Evolutionary conservation across 2,888 invertebrate species (phyloP).

Genomic region (Orchesellides sinensis): DNA sequence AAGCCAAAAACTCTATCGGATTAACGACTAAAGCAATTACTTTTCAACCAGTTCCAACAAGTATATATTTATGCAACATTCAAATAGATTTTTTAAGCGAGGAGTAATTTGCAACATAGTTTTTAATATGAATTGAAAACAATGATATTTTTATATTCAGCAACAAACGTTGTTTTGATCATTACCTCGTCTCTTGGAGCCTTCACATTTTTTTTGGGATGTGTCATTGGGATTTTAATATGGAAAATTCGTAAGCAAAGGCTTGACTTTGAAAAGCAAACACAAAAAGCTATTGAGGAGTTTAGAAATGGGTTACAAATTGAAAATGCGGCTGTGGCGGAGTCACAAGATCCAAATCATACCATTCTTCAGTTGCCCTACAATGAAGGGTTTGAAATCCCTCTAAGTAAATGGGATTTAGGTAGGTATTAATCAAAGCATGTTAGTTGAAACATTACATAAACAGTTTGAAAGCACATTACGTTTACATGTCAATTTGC

Average conservation of each 20-base stretch:
- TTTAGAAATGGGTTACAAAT: constrained; percentile 58
- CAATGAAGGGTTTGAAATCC: constrained; percentile 59
- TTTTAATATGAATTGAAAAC: constrained; percentile 2
- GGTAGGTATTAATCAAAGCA: constrained; percentile 33
- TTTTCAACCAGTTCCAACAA: neutral
- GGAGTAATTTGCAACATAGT: neutral
- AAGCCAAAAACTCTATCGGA: constrained; percentile 43
- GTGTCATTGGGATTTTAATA: neutral
- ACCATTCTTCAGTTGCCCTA: constrained; percentile 58
- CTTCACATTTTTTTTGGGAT: neutral
- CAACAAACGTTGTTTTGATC: neutral
- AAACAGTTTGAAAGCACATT: neutral
- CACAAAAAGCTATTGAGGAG: constrained; percentile 60
- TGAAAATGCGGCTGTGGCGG: neutral
- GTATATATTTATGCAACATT: neutral
- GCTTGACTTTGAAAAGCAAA: constrained; percentile 50
- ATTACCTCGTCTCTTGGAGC: constrained; percentile 6
- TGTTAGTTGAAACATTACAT: neutral
- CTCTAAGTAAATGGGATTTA: constrained; percentile 54
- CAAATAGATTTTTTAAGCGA: neutral
- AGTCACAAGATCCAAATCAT: constrained; percentile 43
- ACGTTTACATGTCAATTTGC: neutral
- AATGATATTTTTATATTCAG: neutral
- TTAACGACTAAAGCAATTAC: constrained; percentile 26
- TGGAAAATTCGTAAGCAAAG: constrained; percentile 60